Conservation (phyloP, 2,797 vertebrate genomes). For the Silurus lanzhouensis region DNA sequence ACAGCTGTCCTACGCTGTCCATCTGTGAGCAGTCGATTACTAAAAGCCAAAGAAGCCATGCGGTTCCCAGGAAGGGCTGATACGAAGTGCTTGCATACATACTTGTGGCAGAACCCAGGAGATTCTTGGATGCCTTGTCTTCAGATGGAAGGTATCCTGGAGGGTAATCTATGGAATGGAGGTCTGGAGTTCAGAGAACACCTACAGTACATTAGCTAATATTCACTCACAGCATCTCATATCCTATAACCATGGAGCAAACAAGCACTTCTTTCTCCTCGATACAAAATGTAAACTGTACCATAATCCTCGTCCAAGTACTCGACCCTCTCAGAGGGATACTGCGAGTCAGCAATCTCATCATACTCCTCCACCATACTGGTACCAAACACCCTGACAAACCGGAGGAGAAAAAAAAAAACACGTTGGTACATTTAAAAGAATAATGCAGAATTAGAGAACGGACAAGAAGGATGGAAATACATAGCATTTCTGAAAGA, state of each 20-base stretch:
- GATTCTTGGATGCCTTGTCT: slow-evolving; percentile 93
- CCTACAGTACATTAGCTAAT: slow-evolving; percentile 27
- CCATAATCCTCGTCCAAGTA: slow-evolving; percentile 95
- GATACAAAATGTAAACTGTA: slow-evolving; percentile 61
- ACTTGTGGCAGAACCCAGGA: slow-evolving; percentile 97
- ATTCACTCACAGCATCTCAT: neutral
- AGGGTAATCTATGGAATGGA: slow-evolving; percentile 82
- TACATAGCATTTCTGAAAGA: neutral
- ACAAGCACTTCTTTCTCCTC: neutral
- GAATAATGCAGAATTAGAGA: neutral
- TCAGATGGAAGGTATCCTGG: slow-evolving; percentile 88
- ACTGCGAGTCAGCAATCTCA: slow-evolving; percentile 95
- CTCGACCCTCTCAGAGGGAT: slow-evolving; percentile 90
- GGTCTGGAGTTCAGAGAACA: slow-evolving; percentile 46
- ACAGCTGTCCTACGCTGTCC: neutral
- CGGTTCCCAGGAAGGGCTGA: neutral
- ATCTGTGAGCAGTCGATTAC: neutral
- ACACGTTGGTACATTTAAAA: neutral
- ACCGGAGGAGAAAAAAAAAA: slow-evolving; percentile 29
- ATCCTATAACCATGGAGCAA: neutral
- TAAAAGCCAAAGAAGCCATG: neutral
- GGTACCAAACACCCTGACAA: slow-evolving; percentile 91
- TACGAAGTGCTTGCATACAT: slow-evolving; percentile 64
- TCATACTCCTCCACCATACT: slow-evolving; percentile 99
- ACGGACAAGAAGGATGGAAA: neutral